Base-by-base conservation (phyloP, 2,113 vertebrate genomes). In the Candoia aspera region DNA sequence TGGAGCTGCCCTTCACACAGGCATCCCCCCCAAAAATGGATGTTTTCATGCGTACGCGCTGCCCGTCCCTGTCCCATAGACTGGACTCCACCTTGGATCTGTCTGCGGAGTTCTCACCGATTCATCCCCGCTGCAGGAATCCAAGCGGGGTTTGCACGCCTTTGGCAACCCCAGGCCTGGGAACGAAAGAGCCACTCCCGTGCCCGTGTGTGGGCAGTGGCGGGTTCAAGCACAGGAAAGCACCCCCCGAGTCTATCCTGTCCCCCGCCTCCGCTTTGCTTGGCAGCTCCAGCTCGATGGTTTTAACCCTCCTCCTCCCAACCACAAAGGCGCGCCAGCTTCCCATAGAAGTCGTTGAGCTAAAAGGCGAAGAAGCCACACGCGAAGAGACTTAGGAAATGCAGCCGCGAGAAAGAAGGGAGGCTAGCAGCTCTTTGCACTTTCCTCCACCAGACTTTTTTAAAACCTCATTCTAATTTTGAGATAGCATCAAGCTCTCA, bases 271-370 rank as follows among this genome's bases (percentile, higher is more conserved):
- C 17, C 57, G 8, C 37, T 86, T 24, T 5, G 33, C 62, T 10
- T 24, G 54, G 9, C 86, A 10, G 54, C 86, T 6, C 87, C 29
- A 8, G 10, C 91, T 83, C 87, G 1, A 26, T 92, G 91, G 87
- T 92, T 89, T 92, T 92, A 92, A 92, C 91, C 46, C 57, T 89
- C 29, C 23, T 54, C 42, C 21, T 24, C 57, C 73, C 64, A 4
- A 53, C 29, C 29, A 42, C 12, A 8, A 23, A 24, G 8, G 13
- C n/a, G 33, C 6, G 68, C 68, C n/a, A 79, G 9, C 1, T 37
- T 13, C 15, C 29, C 17, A 24, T 21, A 37, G 15, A 85, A 85
- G 24, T 5, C 55, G 2, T 10, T 10, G n/a, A 42, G 55, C 86
- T 54, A 15, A 53, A 84, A 46, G 46, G 83, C 13, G 21, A 84